phyloP scores from a whole-genome alignment of 2,888 invertebrate species.

The Cephus nigrinus region DNA sequence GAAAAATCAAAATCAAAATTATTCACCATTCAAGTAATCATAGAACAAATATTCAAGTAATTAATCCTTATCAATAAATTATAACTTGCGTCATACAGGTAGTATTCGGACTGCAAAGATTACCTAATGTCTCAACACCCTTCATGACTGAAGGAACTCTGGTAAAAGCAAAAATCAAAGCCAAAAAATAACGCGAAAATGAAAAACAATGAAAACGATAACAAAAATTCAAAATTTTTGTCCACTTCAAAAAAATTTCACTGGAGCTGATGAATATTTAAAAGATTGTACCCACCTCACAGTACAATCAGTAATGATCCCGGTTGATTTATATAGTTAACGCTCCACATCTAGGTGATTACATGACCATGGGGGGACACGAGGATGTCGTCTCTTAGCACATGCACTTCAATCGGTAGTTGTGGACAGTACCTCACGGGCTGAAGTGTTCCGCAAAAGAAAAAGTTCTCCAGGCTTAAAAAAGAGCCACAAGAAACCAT shows the following conservation, averaged over 20 bases:
- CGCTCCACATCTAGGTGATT: constrained; percentile 46
- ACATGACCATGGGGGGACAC: constrained; percentile 38
- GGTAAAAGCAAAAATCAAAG: constrained; percentile 14
- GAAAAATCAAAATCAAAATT: constrained; percentile 11
- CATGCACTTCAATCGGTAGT: constrained; percentile 31
- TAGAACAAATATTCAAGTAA: neutral
- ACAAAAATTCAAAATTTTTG: constrained; percentile 2
- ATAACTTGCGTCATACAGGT: constrained; percentile 12
- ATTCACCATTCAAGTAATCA: constrained; percentile 28
- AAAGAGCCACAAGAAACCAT: neutral
- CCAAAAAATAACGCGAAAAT: neutral
- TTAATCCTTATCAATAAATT: neutral
- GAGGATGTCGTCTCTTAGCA: constrained; percentile 31
- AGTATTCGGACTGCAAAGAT: constrained; percentile 24
- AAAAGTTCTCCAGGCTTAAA: neutral
- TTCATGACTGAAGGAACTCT: constrained; percentile 7
- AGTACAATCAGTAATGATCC: constrained; percentile 40
- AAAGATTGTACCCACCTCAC: constrained; percentile 31
- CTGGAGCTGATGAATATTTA: neutral
- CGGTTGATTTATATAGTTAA: constrained; percentile 48
- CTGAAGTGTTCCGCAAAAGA: neutral
- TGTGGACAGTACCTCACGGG: constrained; percentile 34
- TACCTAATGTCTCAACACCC: constrained; percentile 14
- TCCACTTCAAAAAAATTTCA: neutral
- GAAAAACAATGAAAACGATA: neutral